These are phyloP conservation scores for Piaya cayana DNA, from an alignment of 2,113 vertebrate genomes.

Conservation along the genomic window DNA sequence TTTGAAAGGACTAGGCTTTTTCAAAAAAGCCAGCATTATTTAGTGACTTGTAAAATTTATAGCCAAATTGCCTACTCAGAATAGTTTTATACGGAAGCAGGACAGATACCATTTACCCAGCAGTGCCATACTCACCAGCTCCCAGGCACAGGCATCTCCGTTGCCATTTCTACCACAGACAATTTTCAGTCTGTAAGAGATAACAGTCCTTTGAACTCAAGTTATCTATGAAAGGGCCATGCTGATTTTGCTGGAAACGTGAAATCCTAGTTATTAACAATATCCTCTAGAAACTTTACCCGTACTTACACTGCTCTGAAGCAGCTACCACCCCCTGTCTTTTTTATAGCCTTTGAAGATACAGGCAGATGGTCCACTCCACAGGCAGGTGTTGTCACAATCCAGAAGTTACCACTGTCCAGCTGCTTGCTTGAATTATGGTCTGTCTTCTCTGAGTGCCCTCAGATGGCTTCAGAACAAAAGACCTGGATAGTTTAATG, in stretches of 20 bases:
- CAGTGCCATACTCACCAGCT: not conserved
- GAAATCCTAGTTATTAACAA: not conserved
- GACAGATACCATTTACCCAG: not conserved
- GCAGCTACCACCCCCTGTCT: not conserved
- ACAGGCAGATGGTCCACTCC: not conserved
- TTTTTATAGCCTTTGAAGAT: not conserved
- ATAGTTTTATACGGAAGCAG: not conserved
- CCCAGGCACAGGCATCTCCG: accelerated
- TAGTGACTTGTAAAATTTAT: not conserved
- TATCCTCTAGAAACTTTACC: not conserved
- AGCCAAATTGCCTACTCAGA: not conserved
- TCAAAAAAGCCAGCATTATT: not conserved
- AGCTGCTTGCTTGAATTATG: not conserved
- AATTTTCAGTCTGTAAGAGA: not conserved
- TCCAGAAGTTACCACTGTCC: not conserved
- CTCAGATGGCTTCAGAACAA: not conserved
- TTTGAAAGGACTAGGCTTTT: not conserved
- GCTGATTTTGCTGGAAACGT: not conserved
- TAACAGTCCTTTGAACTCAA: not conserved
- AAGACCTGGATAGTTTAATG: not conserved
- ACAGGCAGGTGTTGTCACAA: not conserved
- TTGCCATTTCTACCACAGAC: not conserved
- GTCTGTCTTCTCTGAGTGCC: not conserved
- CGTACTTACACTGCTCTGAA: not conserved
- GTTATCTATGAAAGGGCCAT: not conserved